Conservation (phyloP, 2,888 invertebrate genomes). For the Luffia ferchaultella region DNA sequence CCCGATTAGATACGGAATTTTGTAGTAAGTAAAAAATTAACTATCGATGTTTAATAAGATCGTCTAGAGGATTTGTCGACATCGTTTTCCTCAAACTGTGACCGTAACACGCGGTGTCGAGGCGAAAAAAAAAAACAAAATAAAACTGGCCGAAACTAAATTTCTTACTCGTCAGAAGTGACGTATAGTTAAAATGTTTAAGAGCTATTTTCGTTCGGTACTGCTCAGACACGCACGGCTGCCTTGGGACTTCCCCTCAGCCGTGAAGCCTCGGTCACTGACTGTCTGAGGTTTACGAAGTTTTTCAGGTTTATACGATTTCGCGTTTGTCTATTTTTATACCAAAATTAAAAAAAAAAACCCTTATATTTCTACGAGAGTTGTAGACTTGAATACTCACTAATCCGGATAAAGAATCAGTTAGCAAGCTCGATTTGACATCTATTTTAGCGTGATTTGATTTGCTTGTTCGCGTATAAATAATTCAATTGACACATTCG, state of each 20-base stretch:
- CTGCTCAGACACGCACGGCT: constrained; percentile 26
- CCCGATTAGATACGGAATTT: neutral
- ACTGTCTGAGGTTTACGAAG: constrained; percentile 22
- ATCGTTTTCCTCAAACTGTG: constrained; percentile 24
- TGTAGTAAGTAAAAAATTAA: neutral
- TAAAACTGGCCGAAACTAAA: neutral
- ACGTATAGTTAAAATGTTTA: neutral
- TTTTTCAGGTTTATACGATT: too few relatives aligned
- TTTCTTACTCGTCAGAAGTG: neutral
- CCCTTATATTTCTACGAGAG: too few relatives aligned
- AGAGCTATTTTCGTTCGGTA: constrained; percentile 16
- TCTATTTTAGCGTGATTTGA: too few relatives aligned
- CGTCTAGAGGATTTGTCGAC: neutral
- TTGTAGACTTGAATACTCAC: too few relatives aligned
- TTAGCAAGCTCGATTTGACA: too few relatives aligned
- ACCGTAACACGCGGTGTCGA: constrained; percentile 6
- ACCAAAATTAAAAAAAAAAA: too few relatives aligned
- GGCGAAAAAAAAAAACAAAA: constrained; percentile 5
- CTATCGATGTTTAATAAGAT: neutral
- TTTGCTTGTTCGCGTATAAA: too few relatives aligned
- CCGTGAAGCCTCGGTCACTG: constrained; percentile 28
- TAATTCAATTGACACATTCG: too few relatives aligned
- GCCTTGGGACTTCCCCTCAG: constrained; percentile 29
- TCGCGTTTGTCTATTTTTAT: too few relatives aligned
- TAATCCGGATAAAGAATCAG: too few relatives aligned